Evolutionary conservation across 37 sponge, comb jelly and placozoan genomes (phyloP), one percentile per base, ranked within the genome.

Genomic region (Spongilla lacustris): DNA sequence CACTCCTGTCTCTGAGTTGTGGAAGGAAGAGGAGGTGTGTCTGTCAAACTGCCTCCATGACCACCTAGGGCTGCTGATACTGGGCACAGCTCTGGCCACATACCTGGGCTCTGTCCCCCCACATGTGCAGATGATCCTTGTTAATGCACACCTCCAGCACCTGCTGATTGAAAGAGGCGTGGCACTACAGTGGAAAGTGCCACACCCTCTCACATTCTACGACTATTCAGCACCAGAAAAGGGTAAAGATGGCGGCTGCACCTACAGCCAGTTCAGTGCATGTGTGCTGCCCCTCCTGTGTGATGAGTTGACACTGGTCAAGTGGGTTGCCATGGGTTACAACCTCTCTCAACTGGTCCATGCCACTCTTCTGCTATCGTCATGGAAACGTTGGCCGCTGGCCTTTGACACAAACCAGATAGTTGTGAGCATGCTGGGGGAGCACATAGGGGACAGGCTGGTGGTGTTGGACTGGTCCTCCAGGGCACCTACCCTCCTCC

Each of bases 91-190:
- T n/a, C 25, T 81, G 35, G 71, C 88, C 6, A 34, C 68, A 74
- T 94, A 94, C 85, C 78, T 94, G n/a, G 76, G 74, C 49, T 66
- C 81, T 10, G 37, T 81, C 26, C 69, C 87, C 19, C 88, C 81
- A 19, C 77, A 90, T 67, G 36, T 46, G 9, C 75, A 79, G 68
- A 31, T 83, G 50, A 48, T 50, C 21, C 32, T 73, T 26, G 26
- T 91, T 69, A 70, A 76, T 77, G 17, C 4, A n/a, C 83, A 86
- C 32, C 48, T 86, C 19, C 29, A 66, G 17, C 87, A 83, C 4
- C 24, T 80, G 5, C 49, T 91, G 50, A 23, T 22, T 14, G 91
- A 91, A 66, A 83, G 83, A 50, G 91, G 91, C 24, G 33, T 81
- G n/a, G 33, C 33, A 12, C 12, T 78, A 10, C 35, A 75, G 5